Evolutionary conservation across 2,113 vertebrate genomes (phyloP).

Genomic region (Saimiri boliviensis): DNA sequence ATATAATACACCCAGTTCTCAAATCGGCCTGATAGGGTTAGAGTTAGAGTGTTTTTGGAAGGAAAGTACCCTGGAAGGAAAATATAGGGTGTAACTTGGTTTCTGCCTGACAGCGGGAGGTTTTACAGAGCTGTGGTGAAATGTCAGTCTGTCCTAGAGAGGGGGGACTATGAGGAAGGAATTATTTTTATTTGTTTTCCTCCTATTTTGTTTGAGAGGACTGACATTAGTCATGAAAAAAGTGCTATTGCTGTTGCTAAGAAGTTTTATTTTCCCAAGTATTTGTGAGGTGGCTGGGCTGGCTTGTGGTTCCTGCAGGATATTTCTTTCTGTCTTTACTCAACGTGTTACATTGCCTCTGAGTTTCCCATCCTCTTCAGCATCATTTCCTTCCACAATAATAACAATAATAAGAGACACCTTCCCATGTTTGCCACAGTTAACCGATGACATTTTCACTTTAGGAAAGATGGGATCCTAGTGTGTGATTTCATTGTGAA

Average conservation of each 20-base stretch:
- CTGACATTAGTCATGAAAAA: background rate
- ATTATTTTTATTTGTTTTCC: background rate
- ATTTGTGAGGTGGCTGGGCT: fast-evolving
- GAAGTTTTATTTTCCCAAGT: background rate
- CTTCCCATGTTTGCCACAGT: background rate
- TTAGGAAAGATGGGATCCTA: constrained; percentile 45
- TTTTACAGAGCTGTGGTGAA: constrained; percentile 29
- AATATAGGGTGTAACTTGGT: fast-evolving
- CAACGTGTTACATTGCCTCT: background rate
- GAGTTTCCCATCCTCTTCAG: too few species aligned
- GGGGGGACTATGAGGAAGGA: background rate
- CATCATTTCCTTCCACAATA: background rate
- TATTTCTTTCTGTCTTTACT: background rate
- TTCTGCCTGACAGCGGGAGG: constrained; percentile 26
- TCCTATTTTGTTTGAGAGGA: background rate
- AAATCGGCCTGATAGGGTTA: fast-evolving
- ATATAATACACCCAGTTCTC: constrained; percentile 25
- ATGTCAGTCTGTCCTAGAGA: constrained; percentile 37
- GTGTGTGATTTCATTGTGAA: background rate
- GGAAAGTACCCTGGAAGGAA: background rate
- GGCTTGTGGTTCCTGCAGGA: fast-evolving
- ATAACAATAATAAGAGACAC: background rate
- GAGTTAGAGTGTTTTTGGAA: background rate
- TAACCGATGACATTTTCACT: constrained; percentile 65
- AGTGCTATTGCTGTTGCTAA: background rate